These are phyloP conservation scores for Zhengitettix transpicula DNA, from an alignment of 2,888 invertebrate species.

Conservation along the genomic window DNA sequence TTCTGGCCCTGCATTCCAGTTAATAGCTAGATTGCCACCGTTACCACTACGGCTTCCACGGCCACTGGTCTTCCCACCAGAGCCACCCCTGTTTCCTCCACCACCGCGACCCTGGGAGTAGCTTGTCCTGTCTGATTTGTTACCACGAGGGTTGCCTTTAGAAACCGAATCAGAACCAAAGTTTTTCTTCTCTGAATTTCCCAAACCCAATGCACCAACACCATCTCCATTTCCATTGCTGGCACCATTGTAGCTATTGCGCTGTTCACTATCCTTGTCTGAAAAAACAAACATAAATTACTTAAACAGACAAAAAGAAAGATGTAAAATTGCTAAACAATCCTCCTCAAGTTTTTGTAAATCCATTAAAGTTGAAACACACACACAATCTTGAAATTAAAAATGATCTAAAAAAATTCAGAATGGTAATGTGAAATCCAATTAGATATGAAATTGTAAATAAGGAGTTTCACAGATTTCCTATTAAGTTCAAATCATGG, in stretches of 20 bases:
- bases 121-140: not conserved
- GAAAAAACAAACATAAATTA: not conserved
- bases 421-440: too few species aligned
- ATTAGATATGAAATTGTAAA: too few species aligned
- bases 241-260: not conserved
- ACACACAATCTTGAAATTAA: too few species aligned
- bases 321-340: not conserved
- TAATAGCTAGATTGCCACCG: not conserved
- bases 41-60: not conserved
- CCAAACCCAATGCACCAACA: not conserved
- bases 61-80: conserved; percentile 3
- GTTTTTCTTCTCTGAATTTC: not conserved
- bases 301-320: not conserved
- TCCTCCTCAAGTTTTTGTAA: too few species aligned
- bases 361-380: too few species aligned
- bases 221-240: not conserved
- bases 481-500: too few species aligned
- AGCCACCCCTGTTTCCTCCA: conserved; percentile 5
- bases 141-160: not conserved
- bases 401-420: too few species aligned
- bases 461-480: too few species aligned
- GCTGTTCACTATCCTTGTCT: not conserved
- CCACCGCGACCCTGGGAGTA: not conserved
- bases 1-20: not conserved
- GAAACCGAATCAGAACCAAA: not conserved